Evolutionary conservation across 1,140 invertebrate species (phyloP).

Genomic region (Drosophila pruinosa): DNA sequence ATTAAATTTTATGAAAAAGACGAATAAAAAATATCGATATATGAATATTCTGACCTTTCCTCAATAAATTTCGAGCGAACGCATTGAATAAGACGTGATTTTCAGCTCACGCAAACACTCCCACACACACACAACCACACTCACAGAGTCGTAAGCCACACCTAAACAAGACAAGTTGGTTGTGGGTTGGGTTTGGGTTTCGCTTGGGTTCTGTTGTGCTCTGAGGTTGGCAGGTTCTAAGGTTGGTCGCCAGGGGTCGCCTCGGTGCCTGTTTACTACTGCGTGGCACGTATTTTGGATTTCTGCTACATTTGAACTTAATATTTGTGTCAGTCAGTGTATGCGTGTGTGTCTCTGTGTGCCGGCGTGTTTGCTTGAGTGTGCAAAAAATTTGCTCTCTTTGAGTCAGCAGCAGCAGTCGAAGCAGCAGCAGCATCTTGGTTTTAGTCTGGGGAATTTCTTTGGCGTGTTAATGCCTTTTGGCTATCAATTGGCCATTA

Average conservation of each 20-base stretch:
- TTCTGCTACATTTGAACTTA: constrained; percentile 81
- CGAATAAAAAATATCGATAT: constrained; percentile 63
- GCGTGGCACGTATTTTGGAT: constrained; percentile 78
- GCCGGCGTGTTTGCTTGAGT: constrained; percentile 5
- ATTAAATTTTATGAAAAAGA: constrained; percentile 45
- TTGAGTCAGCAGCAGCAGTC: constrained; percentile 30
- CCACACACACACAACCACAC: constrained; percentile 2
- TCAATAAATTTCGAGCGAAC: constrained; percentile 67
- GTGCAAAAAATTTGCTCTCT: constrained; percentile 50
- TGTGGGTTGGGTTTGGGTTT: constrained; percentile 14
- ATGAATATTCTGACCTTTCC: constrained; percentile 77
- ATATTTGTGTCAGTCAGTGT: constrained; percentile 55
- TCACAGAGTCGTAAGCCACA: constrained; percentile 22
- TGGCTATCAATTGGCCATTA: constrained; percentile 81
- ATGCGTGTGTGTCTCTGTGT: constrained; percentile 13
- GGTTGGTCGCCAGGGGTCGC: constrained; percentile 35
- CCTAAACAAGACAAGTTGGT: constrained; percentile 20
- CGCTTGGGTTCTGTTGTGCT: not conserved
- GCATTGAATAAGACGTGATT: constrained; percentile 76
- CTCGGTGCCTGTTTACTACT: constrained; percentile 68
- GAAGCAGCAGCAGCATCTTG: constrained; percentile 50
- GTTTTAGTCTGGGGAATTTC: constrained; percentile 71
- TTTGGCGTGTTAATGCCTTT: constrained; percentile 80
- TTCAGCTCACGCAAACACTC: constrained; percentile 58
- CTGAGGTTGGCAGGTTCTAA: constrained; percentile 47